Conservation (phyloP, 1,140 invertebrate genomes). For the Halyomorpha halys region DNA sequence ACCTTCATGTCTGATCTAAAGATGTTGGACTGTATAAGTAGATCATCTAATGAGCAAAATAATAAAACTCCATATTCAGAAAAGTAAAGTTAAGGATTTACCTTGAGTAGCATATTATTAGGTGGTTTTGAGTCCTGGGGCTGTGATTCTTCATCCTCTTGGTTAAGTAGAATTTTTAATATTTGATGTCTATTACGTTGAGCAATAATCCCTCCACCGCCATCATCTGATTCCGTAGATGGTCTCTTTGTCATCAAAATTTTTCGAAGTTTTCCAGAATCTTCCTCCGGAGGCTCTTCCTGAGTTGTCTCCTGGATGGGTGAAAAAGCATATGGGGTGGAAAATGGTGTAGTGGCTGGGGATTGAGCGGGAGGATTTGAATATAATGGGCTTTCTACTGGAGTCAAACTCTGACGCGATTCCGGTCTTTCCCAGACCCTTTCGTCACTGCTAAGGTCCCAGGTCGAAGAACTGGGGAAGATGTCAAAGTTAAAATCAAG, state of each 20-base stretch:
- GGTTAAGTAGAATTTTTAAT: constrained; percentile 66
- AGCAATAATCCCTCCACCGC: constrained; percentile 33
- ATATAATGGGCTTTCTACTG: constrained; percentile 38
- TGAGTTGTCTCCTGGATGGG: constrained; percentile 26
- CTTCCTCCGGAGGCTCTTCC: constrained; percentile 34
- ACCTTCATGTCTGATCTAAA: too few relatives aligned
- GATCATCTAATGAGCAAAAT: too few relatives aligned
- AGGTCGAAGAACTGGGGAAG: constrained; percentile 40
- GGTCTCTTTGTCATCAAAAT: constrained; percentile 49
- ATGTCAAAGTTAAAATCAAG: constrained; percentile 45
- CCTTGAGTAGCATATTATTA: constrained; percentile 65
- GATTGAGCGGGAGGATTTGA: neutral
- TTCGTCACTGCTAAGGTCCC: too few relatives aligned
- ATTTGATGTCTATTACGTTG: constrained; percentile 46
- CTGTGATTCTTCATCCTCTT: constrained; percentile 60
- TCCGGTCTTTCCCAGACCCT: constrained; percentile 36
- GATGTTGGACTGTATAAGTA: too few relatives aligned
- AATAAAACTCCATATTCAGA: too few relatives aligned
- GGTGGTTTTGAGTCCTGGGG: constrained; percentile 28
- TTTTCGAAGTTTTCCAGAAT: constrained; percentile 54
- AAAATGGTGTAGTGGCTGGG: neutral
- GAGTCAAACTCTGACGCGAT: constrained; percentile 40
- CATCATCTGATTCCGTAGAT: constrained; percentile 33
- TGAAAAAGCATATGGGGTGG: neutral
- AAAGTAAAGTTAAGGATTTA: constrained; percentile 34